Base-by-base conservation (phyloP, 37 sponge, comb jelly and placozoan species). In the Ianthella basta region DNA sequence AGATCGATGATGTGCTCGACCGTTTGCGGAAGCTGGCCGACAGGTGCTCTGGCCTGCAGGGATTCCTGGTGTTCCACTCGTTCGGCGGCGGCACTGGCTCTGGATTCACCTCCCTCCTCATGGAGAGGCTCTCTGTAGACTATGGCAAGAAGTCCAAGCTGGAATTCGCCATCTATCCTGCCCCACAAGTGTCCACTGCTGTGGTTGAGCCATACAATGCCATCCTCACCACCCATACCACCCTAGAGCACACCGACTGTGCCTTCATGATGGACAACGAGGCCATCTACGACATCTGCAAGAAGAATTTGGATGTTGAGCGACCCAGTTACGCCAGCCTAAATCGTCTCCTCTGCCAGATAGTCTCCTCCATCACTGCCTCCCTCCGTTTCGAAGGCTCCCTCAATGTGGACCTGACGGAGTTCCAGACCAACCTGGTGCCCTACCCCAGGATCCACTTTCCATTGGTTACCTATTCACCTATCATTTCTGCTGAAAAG, bases 261-360 rank as follows among this genome's bases (percentile, higher is more conserved):
- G 94, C 96, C 60, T 98, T 98, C 91, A 98, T 98, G 98, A 91
- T 98, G 40, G 98, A 98, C 87, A 98, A 98, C 80, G 98, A 98
- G 82, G 98, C 98, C 60, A 93, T 95, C 63, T 98, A 95, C 78
- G 96, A 98, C 60, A 95, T 98, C 81, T 98, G 98, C 80, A 86
- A 88, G 25, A 65, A 92, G 24, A 95, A 98, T 85, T 82, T 98
- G 33, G 96, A 91, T 83, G 89, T 98, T 34, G 96, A 98, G 70
- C 90, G 98, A 25, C 98, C 98, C 55, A 83, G 87, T 44, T 98
- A 98, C 83, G 87, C 87, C 83, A 98, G 93, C 89, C 80, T 98
- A 60, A 98, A 98, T 64, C 92, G 98, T 18, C 88, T 98, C 18
- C 87, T 98, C 44, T 87, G 92, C 15, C 98, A 98, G 85, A 88